Base-by-base conservation (phyloP, 2,888 invertebrate genomes). In the Xestia sexstrigata region DNA sequence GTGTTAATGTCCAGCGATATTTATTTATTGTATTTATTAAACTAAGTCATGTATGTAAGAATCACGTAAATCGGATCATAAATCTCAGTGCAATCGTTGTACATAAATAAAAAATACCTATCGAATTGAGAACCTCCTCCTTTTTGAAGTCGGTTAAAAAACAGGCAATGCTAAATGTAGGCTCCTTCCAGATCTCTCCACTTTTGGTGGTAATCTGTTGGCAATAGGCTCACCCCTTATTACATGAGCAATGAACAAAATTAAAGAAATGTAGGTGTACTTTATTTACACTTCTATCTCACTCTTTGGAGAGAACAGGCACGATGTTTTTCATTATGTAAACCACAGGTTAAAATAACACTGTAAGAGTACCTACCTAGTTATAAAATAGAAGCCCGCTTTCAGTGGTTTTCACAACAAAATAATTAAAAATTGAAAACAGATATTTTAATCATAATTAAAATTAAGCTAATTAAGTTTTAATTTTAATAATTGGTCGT, bases 381-480 rank as follows among this genome's bases (percentile, higher is more conserved):
- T 62, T 62, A 6, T 8, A 70, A 70, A 35, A 79, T 17, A n/a
- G 42, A 4, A 58, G 49, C 13, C 42, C n/a, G 1, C 7, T 13
- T 20, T 15, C 17, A 35, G 6, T 30, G 47, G 39, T 63, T 47
- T 35, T 4, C 5, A 55, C 15, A 45, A 26, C 49, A 26, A 68
- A 30, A n/a, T 55, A 65, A 81, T 74, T 74, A 0, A 67, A 62
- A 67, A 62, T 49, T 47, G 11, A n/a, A 63, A 47, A 47, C 66
- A 23, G 39, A 47, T 20, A 60, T 70, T 77, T 76, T 82, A 69
- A 76, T 39, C 15, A 66, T 55, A 62, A 77, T 76, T 67, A 42
- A 65, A 70, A 55, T 23, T 26, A 20, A 23, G 8, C 23, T 49
- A 49, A 79, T 65, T 58, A 69, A 9, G 13, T 75, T 81, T 74